phyloP scores from a whole-genome alignment of 2,888 invertebrate species.

The Parthenolecanium corni region DNA sequence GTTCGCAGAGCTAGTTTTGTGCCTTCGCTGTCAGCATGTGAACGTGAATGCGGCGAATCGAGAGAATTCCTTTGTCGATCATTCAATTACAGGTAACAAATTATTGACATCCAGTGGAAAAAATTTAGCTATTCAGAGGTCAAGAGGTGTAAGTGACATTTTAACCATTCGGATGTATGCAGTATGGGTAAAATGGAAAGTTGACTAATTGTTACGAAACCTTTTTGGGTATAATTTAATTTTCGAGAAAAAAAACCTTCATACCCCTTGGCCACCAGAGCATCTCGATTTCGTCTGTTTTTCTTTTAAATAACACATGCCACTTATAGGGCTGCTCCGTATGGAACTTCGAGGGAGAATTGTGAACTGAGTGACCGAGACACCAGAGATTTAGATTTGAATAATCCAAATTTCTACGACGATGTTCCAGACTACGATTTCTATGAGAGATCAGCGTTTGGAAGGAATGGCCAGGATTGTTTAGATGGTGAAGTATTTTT shows the following conservation, averaged over 20 bases:
- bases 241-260: too few relatives aligned
- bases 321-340: slow-evolving; percentile 44
- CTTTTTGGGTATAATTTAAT: too few relatives aligned
- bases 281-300: too few relatives aligned
- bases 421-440: slow-evolving; percentile 71
- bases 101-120: too few relatives aligned
- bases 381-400: slow-evolving; percentile 68
- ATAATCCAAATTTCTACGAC: slow-evolving; percentile 75
- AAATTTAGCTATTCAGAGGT: too few relatives aligned
- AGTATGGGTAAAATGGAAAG: too few relatives aligned
- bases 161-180: too few relatives aligned
- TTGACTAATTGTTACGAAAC: too few relatives aligned
- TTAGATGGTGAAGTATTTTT: slow-evolving; percentile 57
- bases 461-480: slow-evolving; percentile 63
- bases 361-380: slow-evolving; percentile 83
- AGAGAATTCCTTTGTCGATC: slow-evolving; percentile 74
- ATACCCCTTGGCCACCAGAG: too few relatives aligned
- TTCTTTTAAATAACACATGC: too few relatives aligned
- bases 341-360: slow-evolving; percentile 58
- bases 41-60: slow-evolving; percentile 70
- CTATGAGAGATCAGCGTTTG: slow-evolving; percentile 60
- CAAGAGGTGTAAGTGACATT: too few relatives aligned
- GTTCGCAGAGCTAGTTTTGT: slow-evolving; percentile 61
- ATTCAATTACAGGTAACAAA: slow-evolving; percentile 64
- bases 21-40: slow-evolving; percentile 64